A percentile compares a stretch with the other conserved stretches of the same genome.
Conservation (phyloP, 30 jellyfish, hydroid and myxozoan species). For the Hydractinia symbiolongicarpus region DNA sequence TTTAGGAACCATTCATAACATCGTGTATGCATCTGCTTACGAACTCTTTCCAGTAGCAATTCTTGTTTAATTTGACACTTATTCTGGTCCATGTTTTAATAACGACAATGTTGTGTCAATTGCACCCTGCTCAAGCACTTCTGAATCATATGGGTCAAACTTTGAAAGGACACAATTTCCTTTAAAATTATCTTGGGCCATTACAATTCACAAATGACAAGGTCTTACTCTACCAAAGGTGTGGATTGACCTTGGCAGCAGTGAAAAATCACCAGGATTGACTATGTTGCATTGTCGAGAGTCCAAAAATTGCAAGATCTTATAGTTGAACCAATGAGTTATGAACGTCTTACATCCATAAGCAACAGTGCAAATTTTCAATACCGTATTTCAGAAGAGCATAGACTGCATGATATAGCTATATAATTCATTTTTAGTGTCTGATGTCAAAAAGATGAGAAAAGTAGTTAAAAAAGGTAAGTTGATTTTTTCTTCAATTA, state of each 20-base stretch:
- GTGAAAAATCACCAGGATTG: conserved; percentile 42
- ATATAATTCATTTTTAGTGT: conserved; percentile 10
- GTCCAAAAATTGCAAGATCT: conserved; percentile 26
- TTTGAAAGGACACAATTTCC: conserved; percentile 50
- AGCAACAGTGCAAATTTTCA: background rate
- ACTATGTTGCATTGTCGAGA: conserved; percentile 58
- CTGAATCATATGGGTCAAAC: conserved; percentile 24
- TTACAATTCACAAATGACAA: conserved; percentile 69
- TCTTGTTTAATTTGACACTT: conserved; percentile 26
- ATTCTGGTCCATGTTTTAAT: conserved; percentile 8
- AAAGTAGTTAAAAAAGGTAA: background rate
- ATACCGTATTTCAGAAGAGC: background rate
- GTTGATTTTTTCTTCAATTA: background rate
- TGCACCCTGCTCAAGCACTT: conserved; percentile 18
- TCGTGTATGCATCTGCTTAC: conserved; percentile 26
- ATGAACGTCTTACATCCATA: conserved; percentile 32
- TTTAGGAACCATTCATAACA: conserved; percentile 30
- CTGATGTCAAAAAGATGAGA: conserved; percentile 9
- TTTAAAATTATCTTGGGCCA: conserved; percentile 58
- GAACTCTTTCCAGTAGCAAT: conserved; percentile 37
- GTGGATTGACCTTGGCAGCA: conserved; percentile 51
- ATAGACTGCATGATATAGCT: background rate
- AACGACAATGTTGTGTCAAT: conserved; percentile 25
- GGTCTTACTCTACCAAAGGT: conserved; percentile 56
- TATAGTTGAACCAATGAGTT: conserved; percentile 40